These are phyloP conservation scores for Parnassius orleans DNA, from an alignment of 2,888 invertebrate species.

Conservation along the genomic window DNA sequence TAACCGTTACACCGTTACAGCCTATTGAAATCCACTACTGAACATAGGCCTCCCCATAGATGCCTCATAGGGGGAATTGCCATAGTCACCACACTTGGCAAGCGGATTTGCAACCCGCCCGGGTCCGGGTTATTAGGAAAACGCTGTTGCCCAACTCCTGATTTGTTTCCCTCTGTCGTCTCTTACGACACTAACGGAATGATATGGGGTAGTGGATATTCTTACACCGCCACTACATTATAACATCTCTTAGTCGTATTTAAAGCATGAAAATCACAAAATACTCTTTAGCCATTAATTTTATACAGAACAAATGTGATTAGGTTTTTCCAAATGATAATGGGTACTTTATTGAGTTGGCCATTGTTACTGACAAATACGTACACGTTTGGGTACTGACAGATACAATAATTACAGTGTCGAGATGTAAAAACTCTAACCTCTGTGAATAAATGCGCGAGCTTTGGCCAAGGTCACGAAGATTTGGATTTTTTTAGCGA, in stretches of 20 bases:
- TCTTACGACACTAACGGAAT: no score
- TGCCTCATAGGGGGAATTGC: no score
- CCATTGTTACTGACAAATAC: slow-evolving; percentile 9
- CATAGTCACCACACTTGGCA: no score
- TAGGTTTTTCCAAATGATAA: slow-evolving; percentile 22
- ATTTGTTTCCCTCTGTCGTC: no score
- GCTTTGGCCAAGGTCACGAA: slow-evolving; percentile 40
- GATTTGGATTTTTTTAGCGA: slow-evolving; percentile 30
- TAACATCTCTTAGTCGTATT: not conserved
- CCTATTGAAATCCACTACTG: no score
- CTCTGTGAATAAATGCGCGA: slow-evolving; percentile 40
- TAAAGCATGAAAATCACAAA: not conserved
- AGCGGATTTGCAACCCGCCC: no score
- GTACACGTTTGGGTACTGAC: slow-evolving; percentile 15
- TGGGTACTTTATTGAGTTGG: slow-evolving; percentile 2
- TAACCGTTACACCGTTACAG: no score
- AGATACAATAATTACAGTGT: slow-evolving; percentile 36
- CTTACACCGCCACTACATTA: no score
- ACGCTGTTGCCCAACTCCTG: no score
- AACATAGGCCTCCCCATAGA: no score
- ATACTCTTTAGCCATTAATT: not conserved
- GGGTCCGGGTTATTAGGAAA: no score
- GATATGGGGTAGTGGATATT: no score
- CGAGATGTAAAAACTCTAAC: slow-evolving; percentile 34
- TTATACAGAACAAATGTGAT: slow-evolving; percentile 11